Percentiles rank a stretch among this genome's conserved stretches.
Conservation (phyloP, 2,888 invertebrate genomes). For the Hirtodrosophila duncani region DNA sequence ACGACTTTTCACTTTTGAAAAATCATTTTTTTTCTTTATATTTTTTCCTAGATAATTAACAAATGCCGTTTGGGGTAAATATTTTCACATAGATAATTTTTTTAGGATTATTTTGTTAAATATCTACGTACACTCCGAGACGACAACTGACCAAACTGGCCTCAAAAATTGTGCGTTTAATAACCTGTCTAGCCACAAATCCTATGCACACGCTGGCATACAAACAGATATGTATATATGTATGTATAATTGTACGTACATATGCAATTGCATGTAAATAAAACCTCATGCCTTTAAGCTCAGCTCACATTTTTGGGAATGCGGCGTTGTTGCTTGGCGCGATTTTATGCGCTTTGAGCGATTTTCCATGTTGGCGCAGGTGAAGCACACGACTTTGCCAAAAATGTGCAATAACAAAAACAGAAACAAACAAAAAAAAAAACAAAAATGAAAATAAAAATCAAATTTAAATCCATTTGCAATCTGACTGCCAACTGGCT, state of each 20-base stretch:
- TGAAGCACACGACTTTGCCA: slow-evolving; percentile 50
- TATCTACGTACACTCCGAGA: too few relatives aligned
- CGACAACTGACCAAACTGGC: too few relatives aligned
- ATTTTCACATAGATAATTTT: too few relatives aligned
- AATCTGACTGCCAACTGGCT: too few relatives aligned
- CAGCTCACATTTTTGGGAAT: slow-evolving; percentile 46
- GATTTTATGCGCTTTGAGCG: slow-evolving; percentile 58
- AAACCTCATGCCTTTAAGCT: slow-evolving; percentile 37
- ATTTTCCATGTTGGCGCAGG: slow-evolving; percentile 63
- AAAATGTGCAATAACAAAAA: slow-evolving; percentile 1
- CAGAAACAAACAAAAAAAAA: background rate
- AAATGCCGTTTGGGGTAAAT: too few relatives aligned
- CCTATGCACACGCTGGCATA: slow-evolving; percentile 30
- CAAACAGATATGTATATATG: slow-evolving; percentile 2
- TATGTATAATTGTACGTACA: slow-evolving; percentile 9
- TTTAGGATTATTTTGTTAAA: too few relatives aligned
- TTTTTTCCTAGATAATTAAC: too few relatives aligned
- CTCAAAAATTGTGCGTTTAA: slow-evolving; percentile 67
- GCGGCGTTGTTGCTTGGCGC: slow-evolving; percentile 50
- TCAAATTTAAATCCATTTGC: background rate
- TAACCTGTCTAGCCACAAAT: slow-evolving; percentile 76
- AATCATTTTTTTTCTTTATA: too few relatives aligned
- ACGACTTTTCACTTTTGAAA: too few relatives aligned
- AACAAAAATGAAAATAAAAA: background rate
- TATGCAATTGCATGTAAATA: slow-evolving; percentile 55